Percentiles rank a stretch among this genome's conserved stretches.
Conservation (phyloP, 2,113 vertebrate genomes). For the Plectropomus leopardus region DNA sequence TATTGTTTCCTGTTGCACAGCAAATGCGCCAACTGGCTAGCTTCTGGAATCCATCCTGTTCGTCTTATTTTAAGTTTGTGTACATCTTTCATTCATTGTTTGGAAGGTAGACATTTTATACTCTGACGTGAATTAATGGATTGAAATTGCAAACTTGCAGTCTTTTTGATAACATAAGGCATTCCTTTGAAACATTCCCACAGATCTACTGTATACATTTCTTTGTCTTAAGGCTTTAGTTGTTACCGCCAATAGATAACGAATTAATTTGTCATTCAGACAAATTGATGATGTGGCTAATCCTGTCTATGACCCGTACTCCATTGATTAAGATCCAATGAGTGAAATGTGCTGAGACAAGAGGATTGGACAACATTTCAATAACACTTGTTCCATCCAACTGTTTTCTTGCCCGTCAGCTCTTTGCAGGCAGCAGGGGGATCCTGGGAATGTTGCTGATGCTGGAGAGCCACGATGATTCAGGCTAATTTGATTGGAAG, state of each 20-base stretch:
- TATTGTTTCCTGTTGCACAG: too few relatives aligned
- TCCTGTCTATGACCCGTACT: constrained; percentile 21
- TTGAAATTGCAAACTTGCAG: not conserved
- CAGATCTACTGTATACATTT: constrained; percentile 5
- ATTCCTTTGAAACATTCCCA: not conserved
- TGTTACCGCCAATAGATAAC: constrained; percentile 30
- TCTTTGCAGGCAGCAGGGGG: constrained; percentile 49
- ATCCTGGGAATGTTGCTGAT: constrained; percentile 56
- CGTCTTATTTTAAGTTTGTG: not conserved
- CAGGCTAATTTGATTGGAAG: constrained; percentile 49
- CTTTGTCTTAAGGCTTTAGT: constrained; percentile 31
- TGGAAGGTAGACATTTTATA: not conserved
- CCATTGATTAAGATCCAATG: constrained; percentile 55
- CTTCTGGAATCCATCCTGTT: too few relatives aligned
- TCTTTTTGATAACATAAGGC: not conserved
- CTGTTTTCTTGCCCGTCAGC: constrained; percentile 62
- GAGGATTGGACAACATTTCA: constrained; percentile 46
- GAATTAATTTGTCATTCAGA: constrained; percentile 59
- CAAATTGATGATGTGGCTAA: constrained; percentile 47
- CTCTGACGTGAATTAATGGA: not conserved
- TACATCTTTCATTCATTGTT: not conserved
- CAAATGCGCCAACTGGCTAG: too few relatives aligned
- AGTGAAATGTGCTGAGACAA: constrained; percentile 65
- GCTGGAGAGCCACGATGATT: constrained; percentile 43
- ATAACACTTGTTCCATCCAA: constrained; percentile 44